Conservation (phyloP, 2,797 vertebrate species). For the Xyrichtys novacula region DNA sequence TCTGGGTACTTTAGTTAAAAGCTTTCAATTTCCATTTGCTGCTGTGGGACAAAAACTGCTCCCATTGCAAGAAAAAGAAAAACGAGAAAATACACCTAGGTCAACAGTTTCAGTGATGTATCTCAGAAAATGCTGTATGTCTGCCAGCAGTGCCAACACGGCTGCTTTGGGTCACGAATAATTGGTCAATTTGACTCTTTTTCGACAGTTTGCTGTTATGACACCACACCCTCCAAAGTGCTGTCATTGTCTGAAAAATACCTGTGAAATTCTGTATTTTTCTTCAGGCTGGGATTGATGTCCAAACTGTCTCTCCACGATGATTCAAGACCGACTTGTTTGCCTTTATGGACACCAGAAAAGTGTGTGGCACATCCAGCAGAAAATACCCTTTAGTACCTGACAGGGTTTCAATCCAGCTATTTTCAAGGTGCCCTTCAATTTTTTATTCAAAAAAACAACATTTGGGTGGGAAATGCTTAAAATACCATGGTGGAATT, state of each 20-base stretch:
- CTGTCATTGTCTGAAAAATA: slow-evolving; percentile 10
- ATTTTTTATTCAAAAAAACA: too few species aligned
- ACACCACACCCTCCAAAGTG: slow-evolving; percentile 5
- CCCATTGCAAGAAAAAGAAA: slow-evolving; percentile 6
- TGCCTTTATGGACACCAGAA: not conserved
- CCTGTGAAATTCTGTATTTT: not conserved
- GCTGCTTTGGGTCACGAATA: slow-evolving; percentile 1
- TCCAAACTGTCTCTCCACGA: not conserved
- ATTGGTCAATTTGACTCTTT: slow-evolving; percentile 20
- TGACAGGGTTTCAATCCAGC: too few species aligned
- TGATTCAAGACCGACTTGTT: not conserved
- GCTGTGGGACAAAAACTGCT: slow-evolving; percentile 1
- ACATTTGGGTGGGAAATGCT: too few species aligned
- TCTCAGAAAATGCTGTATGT: not conserved
- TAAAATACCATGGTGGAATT: too few species aligned
- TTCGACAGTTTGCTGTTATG: not conserved
- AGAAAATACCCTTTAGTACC: not conserved
- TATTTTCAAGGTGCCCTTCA: too few species aligned
- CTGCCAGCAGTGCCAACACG: slow-evolving; percentile 1
- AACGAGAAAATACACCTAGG: slow-evolving; percentile 2
- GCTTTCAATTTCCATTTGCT: slow-evolving; percentile 12
- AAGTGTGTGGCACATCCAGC: not conserved
- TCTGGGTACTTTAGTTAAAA: slow-evolving; percentile 7
- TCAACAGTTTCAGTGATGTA: slow-evolving; percentile 6
- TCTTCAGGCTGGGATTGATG: not conserved